Conservation (phyloP, 2,888 invertebrate genomes). For the Catocala nupta region DNA sequence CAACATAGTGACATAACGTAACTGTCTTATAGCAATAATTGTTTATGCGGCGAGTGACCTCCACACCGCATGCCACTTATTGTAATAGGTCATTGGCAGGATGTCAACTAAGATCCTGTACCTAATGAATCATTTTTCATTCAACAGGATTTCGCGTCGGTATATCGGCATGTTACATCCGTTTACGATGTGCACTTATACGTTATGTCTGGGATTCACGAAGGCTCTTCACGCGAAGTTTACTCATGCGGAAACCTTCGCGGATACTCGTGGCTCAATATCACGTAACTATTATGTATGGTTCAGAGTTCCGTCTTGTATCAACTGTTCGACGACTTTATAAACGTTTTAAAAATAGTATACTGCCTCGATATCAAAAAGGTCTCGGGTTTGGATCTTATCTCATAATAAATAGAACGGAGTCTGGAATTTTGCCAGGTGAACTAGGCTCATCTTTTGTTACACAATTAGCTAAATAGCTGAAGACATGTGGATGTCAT, state of each 20-base stretch:
- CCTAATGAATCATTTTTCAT: conserved; percentile 55
- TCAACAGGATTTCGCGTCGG: conserved; percentile 45
- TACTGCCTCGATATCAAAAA: too few species aligned
- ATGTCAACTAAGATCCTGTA: conserved; percentile 65
- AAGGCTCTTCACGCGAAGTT: conserved; percentile 41
- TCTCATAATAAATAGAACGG: too few species aligned
- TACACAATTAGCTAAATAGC: too few species aligned
- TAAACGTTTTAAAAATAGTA: too few species aligned
- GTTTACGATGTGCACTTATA: conserved; percentile 6
- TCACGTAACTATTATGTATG: conserved; percentile 48
- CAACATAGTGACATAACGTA: conserved; percentile 51
- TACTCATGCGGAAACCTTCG: conserved; percentile 60
- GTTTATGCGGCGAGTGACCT: conserved; percentile 50
- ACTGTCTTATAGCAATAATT: conserved; percentile 57
- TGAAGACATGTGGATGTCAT: too few species aligned
- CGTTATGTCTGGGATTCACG: conserved; percentile 23
- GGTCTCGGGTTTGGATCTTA: too few species aligned
- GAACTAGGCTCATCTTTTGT: too few species aligned
- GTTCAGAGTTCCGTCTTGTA: conserved; percentile 34
- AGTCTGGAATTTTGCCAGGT: too few species aligned
- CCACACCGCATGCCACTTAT: conserved; percentile 52
- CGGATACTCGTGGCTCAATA: conserved; percentile 47
- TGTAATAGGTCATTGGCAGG: conserved; percentile 83
- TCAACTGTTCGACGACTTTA: too few species aligned
- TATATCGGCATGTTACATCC: conserved; percentile 14